Evolutionary conservation across 2,113 vertebrate species (phyloP).

Genomic region (Corvus cornix): DNA sequence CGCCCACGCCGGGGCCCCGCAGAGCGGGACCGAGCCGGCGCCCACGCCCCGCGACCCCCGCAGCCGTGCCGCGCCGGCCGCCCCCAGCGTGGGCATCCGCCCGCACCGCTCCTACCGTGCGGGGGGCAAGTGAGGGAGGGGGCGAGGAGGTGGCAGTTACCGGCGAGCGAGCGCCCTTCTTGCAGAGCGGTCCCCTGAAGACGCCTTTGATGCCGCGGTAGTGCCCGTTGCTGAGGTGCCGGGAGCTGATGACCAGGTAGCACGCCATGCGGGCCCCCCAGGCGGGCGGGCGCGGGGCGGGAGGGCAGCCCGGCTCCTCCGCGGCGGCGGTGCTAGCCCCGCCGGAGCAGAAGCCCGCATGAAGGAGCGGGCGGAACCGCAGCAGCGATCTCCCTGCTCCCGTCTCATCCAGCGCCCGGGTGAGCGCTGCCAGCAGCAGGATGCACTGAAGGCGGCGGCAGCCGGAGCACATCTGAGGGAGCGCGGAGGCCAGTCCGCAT

Average conservation of each 20-base stretch:
- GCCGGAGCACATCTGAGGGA: constrained; percentile 12
- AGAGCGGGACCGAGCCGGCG: background rate
- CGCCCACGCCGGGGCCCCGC: background rate
- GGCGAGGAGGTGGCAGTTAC: constrained; percentile 74
- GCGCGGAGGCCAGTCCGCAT: constrained; percentile 63
- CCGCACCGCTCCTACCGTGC: constrained; percentile 5
- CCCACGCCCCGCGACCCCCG: background rate
- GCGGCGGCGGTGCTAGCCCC: constrained; percentile 22
- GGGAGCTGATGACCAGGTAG: constrained; percentile 98
- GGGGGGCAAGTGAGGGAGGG: background rate
- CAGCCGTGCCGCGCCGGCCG: background rate
- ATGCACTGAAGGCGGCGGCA: constrained; percentile 9
- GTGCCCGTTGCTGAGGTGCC: constrained; percentile 97
- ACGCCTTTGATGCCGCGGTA: constrained; percentile 97
- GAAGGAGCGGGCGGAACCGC: constrained; percentile 20
- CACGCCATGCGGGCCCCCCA: constrained; percentile 86
- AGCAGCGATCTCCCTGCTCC: background rate
- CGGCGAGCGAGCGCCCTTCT: constrained; percentile 84
- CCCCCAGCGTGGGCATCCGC: background rate
- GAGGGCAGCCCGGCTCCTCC: constrained; percentile 21
- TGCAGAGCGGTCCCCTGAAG: constrained; percentile 94
- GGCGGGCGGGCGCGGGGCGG: background rate
- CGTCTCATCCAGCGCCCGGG: constrained; percentile 54
- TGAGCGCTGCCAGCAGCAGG: constrained; percentile 30
- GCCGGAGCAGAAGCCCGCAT: constrained; percentile 10